Evolutionary conservation across 2,797 vertebrate genomes (phyloP).

Genomic region (Calcarius lapponicus): DNA sequence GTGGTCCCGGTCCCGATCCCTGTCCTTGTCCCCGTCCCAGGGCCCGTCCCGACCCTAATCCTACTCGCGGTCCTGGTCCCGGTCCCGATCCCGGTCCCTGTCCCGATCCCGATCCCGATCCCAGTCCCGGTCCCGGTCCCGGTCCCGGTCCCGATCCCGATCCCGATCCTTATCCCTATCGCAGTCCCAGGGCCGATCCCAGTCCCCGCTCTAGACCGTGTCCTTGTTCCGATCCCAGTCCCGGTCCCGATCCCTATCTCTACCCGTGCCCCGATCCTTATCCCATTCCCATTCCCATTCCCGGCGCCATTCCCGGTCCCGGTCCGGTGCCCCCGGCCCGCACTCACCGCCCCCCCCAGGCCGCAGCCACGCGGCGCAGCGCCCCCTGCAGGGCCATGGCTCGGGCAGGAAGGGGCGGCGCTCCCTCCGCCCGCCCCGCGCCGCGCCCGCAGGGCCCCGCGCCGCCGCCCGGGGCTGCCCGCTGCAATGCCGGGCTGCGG

Average conservation of each 20-base stretch:
- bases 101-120: rapidly evolving
- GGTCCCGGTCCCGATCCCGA: rapidly evolving
- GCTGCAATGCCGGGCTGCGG: background rate
- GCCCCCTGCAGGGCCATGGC: background rate
- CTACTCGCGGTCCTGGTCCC: background rate
- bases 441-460: rapidly evolving
- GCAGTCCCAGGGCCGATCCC: background rate
- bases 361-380: background rate
- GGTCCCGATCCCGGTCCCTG: rapidly evolving
- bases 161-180: background rate
- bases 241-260: background rate
- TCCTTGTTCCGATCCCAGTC: background rate
- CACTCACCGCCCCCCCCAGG: background rate
- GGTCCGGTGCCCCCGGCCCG: background rate
- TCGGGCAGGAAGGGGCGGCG: background rate
- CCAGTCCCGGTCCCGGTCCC: rapidly evolving
- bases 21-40: too few relatives aligned
- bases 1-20: background rate
- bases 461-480: background rate
- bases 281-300: background rate
- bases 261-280: background rate
- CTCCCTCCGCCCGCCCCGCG: background rate
- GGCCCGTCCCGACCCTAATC: too few relatives aligned
- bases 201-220: background rate
- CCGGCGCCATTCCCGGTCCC: background rate